Conservation (phyloP, 1,140 invertebrate genomes). For the Aphis craccivora region DNA sequence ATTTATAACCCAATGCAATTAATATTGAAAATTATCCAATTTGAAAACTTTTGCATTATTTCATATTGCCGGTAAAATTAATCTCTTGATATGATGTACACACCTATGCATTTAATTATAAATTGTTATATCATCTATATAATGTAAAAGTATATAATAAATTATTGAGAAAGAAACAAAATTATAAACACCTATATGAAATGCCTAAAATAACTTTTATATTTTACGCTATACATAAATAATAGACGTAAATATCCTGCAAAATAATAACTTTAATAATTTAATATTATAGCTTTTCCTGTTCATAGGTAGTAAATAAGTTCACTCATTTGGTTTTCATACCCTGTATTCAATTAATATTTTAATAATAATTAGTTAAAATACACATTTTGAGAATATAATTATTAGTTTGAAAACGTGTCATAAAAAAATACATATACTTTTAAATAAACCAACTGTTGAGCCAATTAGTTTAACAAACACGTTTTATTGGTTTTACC, state of each 20-base stretch:
- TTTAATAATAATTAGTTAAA: conserved; percentile 16
- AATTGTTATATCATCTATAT: background rate
- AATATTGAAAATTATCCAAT: background rate
- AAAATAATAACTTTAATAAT: background rate
- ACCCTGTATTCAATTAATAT: background rate
- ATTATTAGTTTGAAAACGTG: background rate
- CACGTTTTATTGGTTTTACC: background rate
- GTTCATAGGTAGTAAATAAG: background rate
- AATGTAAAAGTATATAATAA: background rate
- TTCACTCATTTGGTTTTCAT: background rate
- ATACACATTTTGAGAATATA: background rate
- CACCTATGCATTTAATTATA: background rate
- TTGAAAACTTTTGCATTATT: background rate
- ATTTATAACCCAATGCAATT: background rate
- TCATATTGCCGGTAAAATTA: background rate
- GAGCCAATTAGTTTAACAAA: conserved; percentile 20
- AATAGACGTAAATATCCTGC: background rate
- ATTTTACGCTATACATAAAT: background rate
- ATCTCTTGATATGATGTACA: background rate
- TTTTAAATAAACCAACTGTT: conserved; percentile 42
- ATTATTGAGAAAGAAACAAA: background rate
- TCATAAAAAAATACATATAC: conserved; percentile 8
- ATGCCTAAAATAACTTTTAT: background rate
- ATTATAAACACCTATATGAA: background rate
- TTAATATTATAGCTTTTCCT: background rate